These are phyloP conservation scores for Pyrochroa serraticornis DNA, from an alignment of 2,888 invertebrate genomes.

Conservation along the genomic window DNA sequence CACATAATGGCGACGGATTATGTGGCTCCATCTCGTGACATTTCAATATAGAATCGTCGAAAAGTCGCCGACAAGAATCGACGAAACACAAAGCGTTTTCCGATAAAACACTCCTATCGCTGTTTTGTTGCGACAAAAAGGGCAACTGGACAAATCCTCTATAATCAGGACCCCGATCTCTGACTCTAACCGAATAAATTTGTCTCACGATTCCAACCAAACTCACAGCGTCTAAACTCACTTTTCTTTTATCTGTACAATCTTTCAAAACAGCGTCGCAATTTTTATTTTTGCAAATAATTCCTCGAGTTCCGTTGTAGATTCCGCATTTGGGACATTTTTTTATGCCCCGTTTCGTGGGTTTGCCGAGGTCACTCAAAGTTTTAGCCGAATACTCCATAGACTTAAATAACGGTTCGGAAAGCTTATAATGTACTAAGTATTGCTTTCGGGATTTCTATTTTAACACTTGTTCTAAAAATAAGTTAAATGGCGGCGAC, in stretches of 20 bases:
- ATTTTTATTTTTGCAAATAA: constrained; percentile 72
- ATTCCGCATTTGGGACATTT: constrained; percentile 78
- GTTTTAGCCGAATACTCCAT: constrained; percentile 25
- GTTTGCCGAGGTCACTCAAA: constrained; percentile 51
- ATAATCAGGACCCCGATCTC: constrained; percentile 72
- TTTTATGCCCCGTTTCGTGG: constrained; percentile 73
- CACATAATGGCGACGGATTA: constrained; percentile 49
- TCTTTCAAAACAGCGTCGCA: constrained; percentile 73
- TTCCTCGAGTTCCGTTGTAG: constrained; percentile 77
- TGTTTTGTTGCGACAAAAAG: constrained; percentile 48
- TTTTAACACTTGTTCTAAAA: no score
- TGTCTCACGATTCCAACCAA: constrained; percentile 67
- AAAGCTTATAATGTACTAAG: no score
- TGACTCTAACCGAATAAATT: constrained; percentile 71
- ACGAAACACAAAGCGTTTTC: constrained; percentile 63
- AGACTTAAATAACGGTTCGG: no score
- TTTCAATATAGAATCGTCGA: constrained; percentile 62
- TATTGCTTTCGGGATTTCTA: no score
- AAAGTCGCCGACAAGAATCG: constrained; percentile 63
- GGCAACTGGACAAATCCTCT: constrained; percentile 74
- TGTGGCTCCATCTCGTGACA: constrained; percentile 58
- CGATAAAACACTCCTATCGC: constrained; percentile 39
- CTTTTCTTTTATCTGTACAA: constrained; percentile 62
- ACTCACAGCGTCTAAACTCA: constrained; percentile 69
- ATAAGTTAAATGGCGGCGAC: no score